These are phyloP conservation scores for Tetragonisca angustula DNA, from an alignment of 2,888 invertebrate species.

Conservation along the genomic window DNA sequence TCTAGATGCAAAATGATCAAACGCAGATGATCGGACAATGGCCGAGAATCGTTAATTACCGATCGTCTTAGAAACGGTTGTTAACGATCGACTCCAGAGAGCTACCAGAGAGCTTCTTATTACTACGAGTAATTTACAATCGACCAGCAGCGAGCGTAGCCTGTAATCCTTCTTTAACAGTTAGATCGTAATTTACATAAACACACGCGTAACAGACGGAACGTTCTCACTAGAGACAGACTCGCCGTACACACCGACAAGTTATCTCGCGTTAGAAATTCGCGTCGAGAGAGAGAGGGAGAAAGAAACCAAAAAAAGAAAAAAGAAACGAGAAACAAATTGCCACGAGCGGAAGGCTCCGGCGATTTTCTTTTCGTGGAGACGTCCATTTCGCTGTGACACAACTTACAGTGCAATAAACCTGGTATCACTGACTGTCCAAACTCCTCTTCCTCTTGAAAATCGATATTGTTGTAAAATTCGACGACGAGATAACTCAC, in stretches of 20 bases:
- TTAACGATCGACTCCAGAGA: neutral
- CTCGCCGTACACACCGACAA: constrained; percentile 1
- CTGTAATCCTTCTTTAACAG: constrained; percentile 46
- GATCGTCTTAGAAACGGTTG: constrained; percentile 2
- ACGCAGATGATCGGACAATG: neutral
- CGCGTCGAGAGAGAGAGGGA: constrained; percentile 11
- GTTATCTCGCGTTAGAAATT: constrained; percentile 49
- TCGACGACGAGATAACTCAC: neutral
- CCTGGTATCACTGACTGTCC: constrained; percentile 25
- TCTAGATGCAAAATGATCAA: neutral
- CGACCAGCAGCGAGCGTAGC: neutral
- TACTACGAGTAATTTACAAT: constrained; percentile 45
- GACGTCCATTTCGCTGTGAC: constrained; percentile 37
- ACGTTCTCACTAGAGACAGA: neutral
- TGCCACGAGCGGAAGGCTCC: neutral
- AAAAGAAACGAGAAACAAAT: constrained; percentile 5
- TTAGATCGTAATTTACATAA: constrained; percentile 57
- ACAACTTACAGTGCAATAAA: constrained; percentile 31
- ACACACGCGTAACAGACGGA: constrained; percentile 33
- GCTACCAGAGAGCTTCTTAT: constrained; percentile 31
- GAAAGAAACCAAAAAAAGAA: too few relatives aligned
- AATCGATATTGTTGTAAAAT: constrained; percentile 17
- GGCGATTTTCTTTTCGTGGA: neutral
- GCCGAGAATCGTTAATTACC: neutral
- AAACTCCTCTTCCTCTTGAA: neutral